A percentile compares a stretch with the other conserved stretches of the same genome.
These are phyloP conservation scores for Peromyscus leucopus DNA, from an alignment of 2,113 vertebrate species.

Conservation along the genomic window DNA sequence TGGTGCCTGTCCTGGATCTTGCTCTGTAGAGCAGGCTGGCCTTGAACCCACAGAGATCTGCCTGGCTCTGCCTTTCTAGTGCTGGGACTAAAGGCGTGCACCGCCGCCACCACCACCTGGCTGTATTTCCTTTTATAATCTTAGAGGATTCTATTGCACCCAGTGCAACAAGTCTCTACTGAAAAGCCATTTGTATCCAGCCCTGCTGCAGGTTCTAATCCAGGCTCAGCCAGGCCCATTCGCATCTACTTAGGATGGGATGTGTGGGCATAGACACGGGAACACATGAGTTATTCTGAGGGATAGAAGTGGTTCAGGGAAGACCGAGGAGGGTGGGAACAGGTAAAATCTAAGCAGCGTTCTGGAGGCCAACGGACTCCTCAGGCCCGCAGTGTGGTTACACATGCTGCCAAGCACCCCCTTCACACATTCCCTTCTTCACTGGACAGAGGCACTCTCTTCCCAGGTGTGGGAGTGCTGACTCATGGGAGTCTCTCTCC, in stretches of 20 bases:
- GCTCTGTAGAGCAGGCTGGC: too few relatives aligned
- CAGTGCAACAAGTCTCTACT: neutral
- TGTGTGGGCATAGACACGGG: neutral
- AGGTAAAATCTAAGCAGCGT: neutral
- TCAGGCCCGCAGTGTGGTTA: neutral
- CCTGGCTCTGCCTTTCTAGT: too few relatives aligned
- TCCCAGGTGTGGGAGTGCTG: neutral
- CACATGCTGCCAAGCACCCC: neutral
- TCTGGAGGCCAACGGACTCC: neutral
- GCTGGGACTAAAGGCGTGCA: too few relatives aligned
- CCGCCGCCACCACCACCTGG: too few relatives aligned
- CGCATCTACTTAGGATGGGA: neutral
- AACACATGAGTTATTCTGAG: neutral
- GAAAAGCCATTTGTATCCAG: neutral
- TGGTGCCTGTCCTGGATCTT: too few relatives aligned
- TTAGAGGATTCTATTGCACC: neutral
- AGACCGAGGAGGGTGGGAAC: neutral
- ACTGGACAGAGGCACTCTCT: neutral
- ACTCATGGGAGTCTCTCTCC: neutral
- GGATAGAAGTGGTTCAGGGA: neutral
- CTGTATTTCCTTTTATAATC: neutral
- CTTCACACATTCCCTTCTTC: neutral
- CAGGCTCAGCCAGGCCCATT: neutral
- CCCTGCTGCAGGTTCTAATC: neutral
- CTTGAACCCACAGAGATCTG: too few relatives aligned